A percentile compares a stretch with the other conserved stretches of the same genome.
Conservation (phyloP, 2,113 vertebrate species). For the Ammodytes marinus region DNA sequence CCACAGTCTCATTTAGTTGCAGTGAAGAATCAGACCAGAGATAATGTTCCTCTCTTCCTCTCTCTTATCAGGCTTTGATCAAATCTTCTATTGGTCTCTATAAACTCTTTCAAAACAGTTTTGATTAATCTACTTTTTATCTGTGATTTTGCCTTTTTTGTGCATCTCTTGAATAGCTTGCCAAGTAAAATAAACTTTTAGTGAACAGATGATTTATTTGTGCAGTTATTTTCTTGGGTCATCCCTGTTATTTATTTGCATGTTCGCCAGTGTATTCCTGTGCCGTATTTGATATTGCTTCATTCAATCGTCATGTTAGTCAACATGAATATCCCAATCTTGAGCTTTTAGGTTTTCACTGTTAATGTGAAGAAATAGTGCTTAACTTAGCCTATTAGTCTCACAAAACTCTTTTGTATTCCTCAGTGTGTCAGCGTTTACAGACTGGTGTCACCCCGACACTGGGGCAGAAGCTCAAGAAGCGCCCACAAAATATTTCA, state of each 20-base stretch:
- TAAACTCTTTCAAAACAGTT: conserved; percentile 36
- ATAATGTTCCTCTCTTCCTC: conserved; percentile 44
- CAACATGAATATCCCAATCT: background rate
- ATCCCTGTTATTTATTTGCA: conserved; percentile 5
- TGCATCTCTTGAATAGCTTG: conserved; percentile 40
- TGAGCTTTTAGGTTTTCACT: background rate
- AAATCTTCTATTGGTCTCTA: conserved; percentile 49
- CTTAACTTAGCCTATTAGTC: background rate
- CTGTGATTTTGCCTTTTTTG: conserved; percentile 28
- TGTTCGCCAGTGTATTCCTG: background rate
- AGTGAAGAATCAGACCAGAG: conserved; percentile 33
- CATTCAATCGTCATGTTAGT: conserved; percentile 10
- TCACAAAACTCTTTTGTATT: no score
- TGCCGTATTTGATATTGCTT: background rate
- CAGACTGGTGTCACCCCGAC: no score
- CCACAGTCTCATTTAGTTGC: conserved; percentile 37
- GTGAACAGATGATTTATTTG: conserved; percentile 12
- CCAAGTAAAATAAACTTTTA: conserved; percentile 69
- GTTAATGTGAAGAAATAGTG: background rate
- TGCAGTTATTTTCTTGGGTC: conserved; percentile 10
- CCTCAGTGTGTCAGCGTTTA: no score
- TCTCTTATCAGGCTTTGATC: conserved; percentile 54
- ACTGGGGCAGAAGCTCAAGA: no score
- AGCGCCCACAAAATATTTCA: no score
- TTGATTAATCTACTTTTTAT: conserved; percentile 60